Evolutionary conservation across 2,888 invertebrate species (phyloP), one percentile per base, ranked within the genome.

Genomic region (Allygus modestus): DNA sequence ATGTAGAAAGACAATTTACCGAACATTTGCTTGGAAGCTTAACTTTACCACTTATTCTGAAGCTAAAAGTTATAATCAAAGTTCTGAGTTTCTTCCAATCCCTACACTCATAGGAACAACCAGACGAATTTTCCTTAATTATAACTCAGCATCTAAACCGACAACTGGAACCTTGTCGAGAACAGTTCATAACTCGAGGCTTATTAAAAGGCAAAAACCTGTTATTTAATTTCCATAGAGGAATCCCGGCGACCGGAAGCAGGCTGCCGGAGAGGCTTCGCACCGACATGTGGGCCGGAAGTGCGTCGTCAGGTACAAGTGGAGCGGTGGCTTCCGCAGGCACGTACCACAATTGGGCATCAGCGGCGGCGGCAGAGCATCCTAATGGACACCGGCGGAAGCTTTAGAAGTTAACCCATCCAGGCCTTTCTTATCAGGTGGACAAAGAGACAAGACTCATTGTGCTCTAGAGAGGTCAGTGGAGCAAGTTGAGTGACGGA

Each of bases 261-360:
- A 54, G 54, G 54, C 7, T 54, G 54, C 54, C 23, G 23, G 54
- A 54, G 54, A 54, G 54, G 54, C 54, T 54, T 54, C 20, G 20
- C 31, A n/a, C 65, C 65, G 65, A 5, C 65, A 65, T 65, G 65
- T 65, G 65, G 26, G 17, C 65, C 65, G 65, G 65, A 65, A 65
- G 65, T 65, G 31, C 65, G 65, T 65, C 65, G 28, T 65, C 65
- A 65, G 65, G 65, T 65, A 31, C 65, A 65, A 65, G 65, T 65
- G 31, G 65, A 58, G 58, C 51, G 58, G 58, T 28, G 65, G 65
- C 65, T 65, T 65, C 65, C 65, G 65, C 15, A 65, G 65, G 28
- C 65, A 65, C 65, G 65, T 65, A 65, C 65, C 65, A 65, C 65
- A 65, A 65, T 65, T 65, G 65, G 65, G 65, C 65, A 65, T 15